A percentile compares a stretch with the other conserved stretches of the same genome.
phyloP scores from a whole-genome alignment of 2,888 invertebrate species.

The Luperina testacea region DNA sequence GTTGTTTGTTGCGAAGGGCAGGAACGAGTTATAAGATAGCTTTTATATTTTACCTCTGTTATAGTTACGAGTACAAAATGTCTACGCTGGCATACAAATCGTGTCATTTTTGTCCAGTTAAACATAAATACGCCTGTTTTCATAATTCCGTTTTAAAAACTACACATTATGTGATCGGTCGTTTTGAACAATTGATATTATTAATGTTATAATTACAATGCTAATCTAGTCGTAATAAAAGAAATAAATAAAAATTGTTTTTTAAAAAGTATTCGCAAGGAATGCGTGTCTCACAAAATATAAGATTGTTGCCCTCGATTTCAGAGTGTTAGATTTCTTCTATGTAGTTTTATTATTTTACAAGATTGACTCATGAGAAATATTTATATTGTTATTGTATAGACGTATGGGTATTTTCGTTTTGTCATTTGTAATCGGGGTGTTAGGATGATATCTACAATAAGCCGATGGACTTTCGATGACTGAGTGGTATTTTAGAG shows the following conservation, averaged over 20 bases:
- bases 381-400: constrained; percentile 89
- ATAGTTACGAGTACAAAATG: constrained; percentile 81
- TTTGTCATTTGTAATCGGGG: constrained; percentile 85
- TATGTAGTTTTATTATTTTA: constrained; percentile 86
- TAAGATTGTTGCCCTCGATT: constrained; percentile 83
- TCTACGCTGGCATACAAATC: constrained; percentile 75
- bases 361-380: constrained; percentile 82
- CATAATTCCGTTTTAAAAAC: constrained; percentile 68
- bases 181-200: constrained; percentile 80
- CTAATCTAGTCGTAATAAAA: constrained; percentile 77
- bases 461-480: constrained; percentile 90
- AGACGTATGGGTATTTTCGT: constrained; percentile 84
- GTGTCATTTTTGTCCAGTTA: constrained; percentile 73
- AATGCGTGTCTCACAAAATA: constrained; percentile 77
- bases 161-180: constrained; percentile 70
- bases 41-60: constrained; percentile 86
- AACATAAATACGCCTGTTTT: constrained; percentile 69
- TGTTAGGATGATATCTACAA: constrained; percentile 83
- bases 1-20: constrained; percentile 81
- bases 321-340: constrained; percentile 86
- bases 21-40: constrained; percentile 80
- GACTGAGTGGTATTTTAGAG: constrained; percentile 83
- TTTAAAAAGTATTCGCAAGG: constrained; percentile 74
- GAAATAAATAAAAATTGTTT: constrained; percentile 73
- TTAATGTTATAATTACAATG: constrained; percentile 79